Conservation (phyloP, 2,888 invertebrate species). For the Chloroclysta siterata region DNA sequence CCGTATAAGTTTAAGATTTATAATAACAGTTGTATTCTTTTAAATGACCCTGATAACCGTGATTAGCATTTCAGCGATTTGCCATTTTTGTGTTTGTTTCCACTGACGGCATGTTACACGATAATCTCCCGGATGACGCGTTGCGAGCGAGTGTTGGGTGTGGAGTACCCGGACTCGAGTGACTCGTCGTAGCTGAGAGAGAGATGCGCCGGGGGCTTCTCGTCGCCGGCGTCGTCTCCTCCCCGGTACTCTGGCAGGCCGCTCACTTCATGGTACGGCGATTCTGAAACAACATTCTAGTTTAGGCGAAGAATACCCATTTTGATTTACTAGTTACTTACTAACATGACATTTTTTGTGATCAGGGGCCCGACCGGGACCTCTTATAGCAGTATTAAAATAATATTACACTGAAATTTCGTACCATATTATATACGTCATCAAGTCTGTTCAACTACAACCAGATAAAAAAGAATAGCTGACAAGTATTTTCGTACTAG, state of each 20-base stretch:
- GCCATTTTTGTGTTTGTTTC: background rate
- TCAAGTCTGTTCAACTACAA: too few relatives aligned
- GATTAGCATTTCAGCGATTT: constrained; percentile 13
- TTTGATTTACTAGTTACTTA: too few relatives aligned
- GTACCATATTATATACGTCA: too few relatives aligned
- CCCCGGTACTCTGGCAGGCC: constrained; percentile 92
- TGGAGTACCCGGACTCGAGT: constrained; percentile 96
- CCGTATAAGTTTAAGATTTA: background rate
- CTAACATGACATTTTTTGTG: too few relatives aligned
- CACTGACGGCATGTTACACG: constrained; percentile 84
- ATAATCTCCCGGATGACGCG: constrained; percentile 97
- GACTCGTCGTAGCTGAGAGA: constrained; percentile 97
- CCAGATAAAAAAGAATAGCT: too few relatives aligned
- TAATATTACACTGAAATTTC: too few relatives aligned
- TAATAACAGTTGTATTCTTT: background rate
- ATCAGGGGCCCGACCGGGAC: too few relatives aligned
- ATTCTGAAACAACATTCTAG: constrained; percentile 85
- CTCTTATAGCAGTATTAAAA: too few relatives aligned
- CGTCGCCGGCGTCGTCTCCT: constrained; percentile 89
- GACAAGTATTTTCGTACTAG: too few relatives aligned
- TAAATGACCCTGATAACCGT: constrained; percentile 15
- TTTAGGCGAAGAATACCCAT: too few relatives aligned
- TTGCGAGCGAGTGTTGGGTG: constrained; percentile 96
- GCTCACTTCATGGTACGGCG: constrained; percentile 97
- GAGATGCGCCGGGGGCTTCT: constrained; percentile 92